Evolutionary conservation across 2,797 vertebrate species (phyloP).

Genomic region (Chrysocyon brachyurus): DNA sequence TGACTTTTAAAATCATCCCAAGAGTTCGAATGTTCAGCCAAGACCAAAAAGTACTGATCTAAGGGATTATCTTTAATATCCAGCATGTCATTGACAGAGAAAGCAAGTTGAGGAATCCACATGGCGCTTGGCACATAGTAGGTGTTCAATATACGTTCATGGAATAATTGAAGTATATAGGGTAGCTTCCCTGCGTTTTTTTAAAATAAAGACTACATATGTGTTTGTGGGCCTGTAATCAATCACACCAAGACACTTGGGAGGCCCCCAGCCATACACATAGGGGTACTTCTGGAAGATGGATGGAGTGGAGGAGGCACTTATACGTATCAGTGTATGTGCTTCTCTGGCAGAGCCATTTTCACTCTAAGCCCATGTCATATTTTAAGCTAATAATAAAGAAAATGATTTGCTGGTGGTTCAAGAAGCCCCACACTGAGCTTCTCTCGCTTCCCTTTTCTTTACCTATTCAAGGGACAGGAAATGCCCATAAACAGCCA

Average conservation of each 20-base stretch:
- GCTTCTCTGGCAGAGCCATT: neutral
- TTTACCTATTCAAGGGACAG: constrained; percentile 55
- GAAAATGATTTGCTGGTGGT: neutral
- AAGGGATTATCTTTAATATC: neutral
- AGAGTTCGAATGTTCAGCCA: neutral
- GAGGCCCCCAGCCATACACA: neutral
- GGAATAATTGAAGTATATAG: neutral
- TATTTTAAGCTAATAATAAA: neutral
- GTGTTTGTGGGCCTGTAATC: neutral
- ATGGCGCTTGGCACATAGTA: accelerated
- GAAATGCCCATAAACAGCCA: constrained; percentile 34
- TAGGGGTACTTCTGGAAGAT: neutral
- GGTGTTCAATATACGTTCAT: neutral
- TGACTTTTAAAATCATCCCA: neutral
- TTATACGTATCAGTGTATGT: accelerated
- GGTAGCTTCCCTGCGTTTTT: neutral
- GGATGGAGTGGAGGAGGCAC: neutral
- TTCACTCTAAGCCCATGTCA: neutral
- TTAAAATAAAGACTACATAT: neutral
- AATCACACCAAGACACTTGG: neutral
- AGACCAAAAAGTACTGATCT: neutral
- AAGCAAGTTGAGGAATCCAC: neutral
- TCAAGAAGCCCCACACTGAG: neutral
- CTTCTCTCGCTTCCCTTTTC: constrained; percentile 52
- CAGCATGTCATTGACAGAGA: neutral